Base-by-base conservation (phyloP, 2,888 invertebrate genomes). In the Ptycholaimellus sp. region DNA sequence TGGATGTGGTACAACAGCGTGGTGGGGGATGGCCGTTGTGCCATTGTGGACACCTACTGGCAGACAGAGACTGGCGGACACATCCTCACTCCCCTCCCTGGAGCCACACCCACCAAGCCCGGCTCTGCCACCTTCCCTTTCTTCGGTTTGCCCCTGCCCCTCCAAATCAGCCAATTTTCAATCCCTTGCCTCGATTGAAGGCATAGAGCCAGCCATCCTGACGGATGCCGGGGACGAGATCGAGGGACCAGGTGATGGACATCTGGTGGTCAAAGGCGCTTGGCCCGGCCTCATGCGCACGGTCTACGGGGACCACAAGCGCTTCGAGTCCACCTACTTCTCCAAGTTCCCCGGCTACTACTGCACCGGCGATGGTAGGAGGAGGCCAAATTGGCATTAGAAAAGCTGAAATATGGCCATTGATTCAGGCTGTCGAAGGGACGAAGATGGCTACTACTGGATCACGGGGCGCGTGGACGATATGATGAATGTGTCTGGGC, bases 11-110 rank as follows among this genome's bases (percentile, higher is more conserved):
- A 56, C 40, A 43, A 58, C 44, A 41, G 42, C 16, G 49, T 58
- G 18, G 54, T 56, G 14, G 63, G 69, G 13, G 56, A 65, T 32
- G 49, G 53, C 16, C 50, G 56, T 7, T 67, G 66, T 61, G 80
- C 87, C 38, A 76, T 99, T 53, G 81, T 79, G 1, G 96, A 99
- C 59, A 99, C 96, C 0, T 96, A 85, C 64, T 96, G 93, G 93
- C 96, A 96, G 65, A 96, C 96, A 1, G 96, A 96, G 67, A 96
- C 93, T 4, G 93, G 93, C 7, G 93, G 93, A 1, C 90, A 93
- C 63, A 80, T 90, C 17, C 69, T 96, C 33, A 85, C 90, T 25
- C 82, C 90, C 23, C 63, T 96, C 35, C 93, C 96, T 0, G 90
- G 87, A 17, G 82, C 81, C 17, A 87, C 81, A 2, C 80, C 83